Evolutionary conservation across 2,113 vertebrate species (phyloP).

Genomic region (Litocranius walleri): DNA sequence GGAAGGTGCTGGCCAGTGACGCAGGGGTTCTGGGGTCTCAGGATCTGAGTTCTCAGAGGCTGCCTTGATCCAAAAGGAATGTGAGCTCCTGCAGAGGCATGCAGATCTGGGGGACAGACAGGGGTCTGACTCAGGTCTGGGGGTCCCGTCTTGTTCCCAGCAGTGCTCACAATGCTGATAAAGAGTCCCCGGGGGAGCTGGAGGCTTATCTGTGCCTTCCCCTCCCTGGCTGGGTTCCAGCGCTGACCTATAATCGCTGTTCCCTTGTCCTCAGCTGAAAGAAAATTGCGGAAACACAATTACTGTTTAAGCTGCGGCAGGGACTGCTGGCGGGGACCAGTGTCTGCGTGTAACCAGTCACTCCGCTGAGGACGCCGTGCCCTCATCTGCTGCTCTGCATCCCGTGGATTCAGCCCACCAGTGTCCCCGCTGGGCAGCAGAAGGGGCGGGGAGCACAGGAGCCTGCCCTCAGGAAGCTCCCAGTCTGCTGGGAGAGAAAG

Average conservation of each 20-base stretch:
- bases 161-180: accelerated
- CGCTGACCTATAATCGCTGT: neutral
- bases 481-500: neutral
- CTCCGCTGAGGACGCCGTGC: neutral
- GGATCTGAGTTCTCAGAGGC: neutral
- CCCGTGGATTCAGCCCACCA: neutral
- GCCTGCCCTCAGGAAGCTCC: neutral
- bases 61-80: neutral
- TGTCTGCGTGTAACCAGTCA: accelerated
- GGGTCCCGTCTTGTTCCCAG: too few species aligned
- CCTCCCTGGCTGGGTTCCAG: neutral
- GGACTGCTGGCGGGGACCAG: accelerated
- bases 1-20: neutral
- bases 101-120: neutral
- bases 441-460: accelerated
- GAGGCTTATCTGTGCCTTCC: neutral
- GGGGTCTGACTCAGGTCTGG: neutral
- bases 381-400: neutral
- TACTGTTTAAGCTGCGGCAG: neutral
- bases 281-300: neutral
- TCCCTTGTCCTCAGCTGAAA: constrained; percentile 21
- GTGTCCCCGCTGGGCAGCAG: accelerated
- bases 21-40: neutral
- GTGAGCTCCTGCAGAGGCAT: neutral
- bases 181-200: neutral